Base-by-base conservation (phyloP, 2,113 vertebrate species). In the Tretioscincus oriximinensis region DNA sequence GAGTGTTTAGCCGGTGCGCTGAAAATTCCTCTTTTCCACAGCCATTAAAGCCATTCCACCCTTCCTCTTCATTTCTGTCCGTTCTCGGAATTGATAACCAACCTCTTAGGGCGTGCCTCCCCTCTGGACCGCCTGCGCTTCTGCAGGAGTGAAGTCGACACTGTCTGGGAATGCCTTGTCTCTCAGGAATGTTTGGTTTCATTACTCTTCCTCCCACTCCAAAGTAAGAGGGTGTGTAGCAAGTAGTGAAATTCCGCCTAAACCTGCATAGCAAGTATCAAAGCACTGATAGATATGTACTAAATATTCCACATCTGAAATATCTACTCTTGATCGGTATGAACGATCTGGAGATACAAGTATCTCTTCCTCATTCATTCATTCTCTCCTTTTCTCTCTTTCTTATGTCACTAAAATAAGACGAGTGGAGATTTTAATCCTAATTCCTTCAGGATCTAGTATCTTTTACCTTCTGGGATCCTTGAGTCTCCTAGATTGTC, bases 381-480 rank as follows among this genome's bases (percentile, higher is more conserved):
- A 2, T 16, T 51, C 14, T 1, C 8, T 51, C 18, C 1, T 18
- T 58, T 18, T 16, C 54, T 58, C 18, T 58, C 14, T 58, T 3
- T 58, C 71, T 79, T 78, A 22, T 35, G 71, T 35, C 84, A 82
- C 74, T 69, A 69, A 85, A 60, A 45, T 81, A 74, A 86, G 35
- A 66, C 80, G 83, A 79, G 77, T 10, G 29, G 71, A 84, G 70
- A 77, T 29, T 80, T 80, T 70, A 60, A 35, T n/a, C 41, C 5
- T 71, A 64, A 2, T 77, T 47, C 49, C 11, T 28, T 18, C 16
- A 54, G 58, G 45, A 35, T 70, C n/a, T 22, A 11, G 68, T 74
- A 61, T 74, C 65, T 85, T 70, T 87, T 0, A 0, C 80, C 89
- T 86, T 86, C 84, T 86, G 72, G 60, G 78, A 73, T 58, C 51